Evolutionary conservation across 1,140 invertebrate species (phyloP).

Genomic region (Aphidius ervi): DNA sequence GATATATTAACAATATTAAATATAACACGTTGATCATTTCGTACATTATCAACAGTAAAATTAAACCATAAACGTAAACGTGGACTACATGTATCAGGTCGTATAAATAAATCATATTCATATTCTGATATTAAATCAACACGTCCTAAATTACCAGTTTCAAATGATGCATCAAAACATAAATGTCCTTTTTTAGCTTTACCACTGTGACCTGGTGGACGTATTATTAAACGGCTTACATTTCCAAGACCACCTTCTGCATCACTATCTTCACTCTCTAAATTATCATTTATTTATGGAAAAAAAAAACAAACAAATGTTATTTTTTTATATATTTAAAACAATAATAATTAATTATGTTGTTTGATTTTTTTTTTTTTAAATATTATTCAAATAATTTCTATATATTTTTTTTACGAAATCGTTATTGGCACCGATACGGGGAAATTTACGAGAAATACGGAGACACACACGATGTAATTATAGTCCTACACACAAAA

Average conservation of each 20-base stretch:
- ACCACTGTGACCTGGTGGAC: constrained; percentile 89
- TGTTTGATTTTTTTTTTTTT: not conserved
- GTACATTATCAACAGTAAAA: constrained; percentile 96
- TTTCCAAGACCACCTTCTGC: constrained; percentile 92
- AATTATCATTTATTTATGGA: too few relatives aligned
- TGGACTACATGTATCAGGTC: constrained; percentile 95
- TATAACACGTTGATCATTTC: constrained; percentile 89
- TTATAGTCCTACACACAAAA: too few relatives aligned
- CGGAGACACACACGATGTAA: too few relatives aligned
- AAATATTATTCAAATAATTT: too few relatives aligned
- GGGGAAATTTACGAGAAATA: too few relatives aligned
- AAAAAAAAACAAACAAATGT: not conserved
- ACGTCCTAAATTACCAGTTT: constrained; percentile 93
- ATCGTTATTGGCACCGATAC: too few relatives aligned
- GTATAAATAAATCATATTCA: constrained; percentile 94
- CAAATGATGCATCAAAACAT: constrained; percentile 96
- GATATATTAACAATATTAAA: constrained; percentile 98
- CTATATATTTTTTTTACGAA: too few relatives aligned
- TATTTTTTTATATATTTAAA: not conserved
- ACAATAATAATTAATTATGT: not conserved
- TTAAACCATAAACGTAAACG: constrained; percentile 94
- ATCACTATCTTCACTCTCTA: constrained; percentile 87
- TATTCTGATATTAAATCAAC: constrained; percentile 91
- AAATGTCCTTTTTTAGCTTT: constrained; percentile 92
- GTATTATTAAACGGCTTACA: constrained; percentile 85